A percentile compares a stretch with the other conserved stretches of the same genome.
These are phyloP conservation scores for Betta splendens DNA, from an alignment of 2,797 vertebrate species.

Conservation along the genomic window DNA sequence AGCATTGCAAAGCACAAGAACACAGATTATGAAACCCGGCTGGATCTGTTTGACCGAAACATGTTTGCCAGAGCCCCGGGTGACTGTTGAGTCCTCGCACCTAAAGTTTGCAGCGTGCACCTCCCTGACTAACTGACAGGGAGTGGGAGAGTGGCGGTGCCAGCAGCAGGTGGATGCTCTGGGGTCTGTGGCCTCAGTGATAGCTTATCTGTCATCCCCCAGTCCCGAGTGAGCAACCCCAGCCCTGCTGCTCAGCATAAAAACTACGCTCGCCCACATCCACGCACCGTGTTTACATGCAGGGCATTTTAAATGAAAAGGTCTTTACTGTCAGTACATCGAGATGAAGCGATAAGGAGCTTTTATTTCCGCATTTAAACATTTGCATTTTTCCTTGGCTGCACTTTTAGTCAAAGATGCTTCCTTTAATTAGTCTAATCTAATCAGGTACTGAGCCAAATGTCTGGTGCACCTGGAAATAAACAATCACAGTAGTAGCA, in stretches of 20 bases:
- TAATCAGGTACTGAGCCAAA: slow-evolving; percentile 3
- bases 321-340: background rate
- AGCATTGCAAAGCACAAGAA: slow-evolving; percentile 22
- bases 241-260: slow-evolving; percentile 47
- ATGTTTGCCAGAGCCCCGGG: background rate
- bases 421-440: slow-evolving; percentile 1
- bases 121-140: slow-evolving; percentile 61
- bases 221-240: slow-evolving; percentile 53
- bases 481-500: slow-evolving; percentile 23
- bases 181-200: slow-evolving; percentile 70
- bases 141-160: slow-evolving; percentile 50
- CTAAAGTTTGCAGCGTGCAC: slow-evolving; percentile 27
- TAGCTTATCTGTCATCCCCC: slow-evolving; percentile 75
- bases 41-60: slow-evolving; percentile 2
- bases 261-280: slow-evolving; percentile 1
- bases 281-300: slow-evolving; percentile 1
- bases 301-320: background rate
- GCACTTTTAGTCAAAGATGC: background rate
- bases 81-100: background rate
- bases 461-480: slow-evolving; percentile 1
- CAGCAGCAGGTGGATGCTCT: slow-evolving; percentile 67
- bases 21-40: slow-evolving; percentile 29
- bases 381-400: background rate
- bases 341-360: background rate
- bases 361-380: background rate